Conservation (phyloP, 2,888 invertebrate genomes). For the Catocala sponsa region DNA sequence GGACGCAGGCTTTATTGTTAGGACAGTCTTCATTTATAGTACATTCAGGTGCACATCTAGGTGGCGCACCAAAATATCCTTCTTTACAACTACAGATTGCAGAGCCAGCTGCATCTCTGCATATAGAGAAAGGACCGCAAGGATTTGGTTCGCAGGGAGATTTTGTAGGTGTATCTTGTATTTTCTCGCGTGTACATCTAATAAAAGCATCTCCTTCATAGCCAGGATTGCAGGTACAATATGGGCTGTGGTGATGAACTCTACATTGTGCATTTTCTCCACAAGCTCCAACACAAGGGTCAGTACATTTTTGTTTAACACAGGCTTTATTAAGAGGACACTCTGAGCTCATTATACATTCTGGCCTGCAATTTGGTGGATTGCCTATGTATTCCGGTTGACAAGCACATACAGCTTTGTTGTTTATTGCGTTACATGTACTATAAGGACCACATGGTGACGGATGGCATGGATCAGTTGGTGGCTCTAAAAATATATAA, state of each 20-base stretch:
- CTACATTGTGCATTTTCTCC: conserved; percentile 91
- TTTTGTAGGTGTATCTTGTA: conserved; percentile 85
- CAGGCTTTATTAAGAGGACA: conserved; percentile 94
- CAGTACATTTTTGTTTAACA: conserved; percentile 92
- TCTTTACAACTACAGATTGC: conserved; percentile 89
- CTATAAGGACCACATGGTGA: conserved; percentile 94
- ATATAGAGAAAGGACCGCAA: conserved; percentile 91
- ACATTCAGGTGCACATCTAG: conserved; percentile 93
- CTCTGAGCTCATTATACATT: conserved; percentile 93
- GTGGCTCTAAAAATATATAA: conserved; percentile 56
- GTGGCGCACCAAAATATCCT: conserved; percentile 90
- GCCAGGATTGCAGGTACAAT: conserved; percentile 91
- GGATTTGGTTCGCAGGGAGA: conserved; percentile 90
- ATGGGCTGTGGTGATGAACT: conserved; percentile 90
- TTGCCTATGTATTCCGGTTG: conserved; percentile 90
- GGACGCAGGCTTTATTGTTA: conserved; percentile 91
- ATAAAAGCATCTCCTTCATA: conserved; percentile 93
- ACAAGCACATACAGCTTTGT: conserved; percentile 92
- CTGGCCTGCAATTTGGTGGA: conserved; percentile 93
- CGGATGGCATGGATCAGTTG: conserved; percentile 91
- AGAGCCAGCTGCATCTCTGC: conserved; percentile 85
- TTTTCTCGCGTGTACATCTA: conserved; percentile 74
- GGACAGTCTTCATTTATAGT: conserved; percentile 93
- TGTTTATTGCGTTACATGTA: conserved; percentile 89
- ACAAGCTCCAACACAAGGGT: conserved; percentile 94